Conservation (phyloP, 2,113 vertebrate species). For the Todiramphus chloris region DNA sequence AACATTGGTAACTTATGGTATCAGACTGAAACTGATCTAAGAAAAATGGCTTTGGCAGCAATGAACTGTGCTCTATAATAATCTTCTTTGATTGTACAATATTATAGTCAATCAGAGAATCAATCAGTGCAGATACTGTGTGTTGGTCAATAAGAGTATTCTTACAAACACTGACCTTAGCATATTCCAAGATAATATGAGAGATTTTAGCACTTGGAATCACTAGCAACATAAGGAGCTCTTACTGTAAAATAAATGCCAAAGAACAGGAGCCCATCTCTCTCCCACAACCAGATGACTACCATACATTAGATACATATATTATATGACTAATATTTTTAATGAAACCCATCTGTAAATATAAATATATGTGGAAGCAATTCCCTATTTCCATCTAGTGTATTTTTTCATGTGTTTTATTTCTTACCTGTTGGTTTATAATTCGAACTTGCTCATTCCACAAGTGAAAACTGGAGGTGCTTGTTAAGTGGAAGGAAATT, state of each 20-base stretch:
- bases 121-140: neutral
- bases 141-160: neutral
- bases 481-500: neutral
- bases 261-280: neutral
- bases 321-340: neutral
- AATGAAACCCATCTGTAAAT: neutral
- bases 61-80: neutral
- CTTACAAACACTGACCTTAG: neutral
- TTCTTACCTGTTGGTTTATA: neutral
- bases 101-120: neutral
- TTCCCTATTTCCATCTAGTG: neutral
- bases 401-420: neutral
- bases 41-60: neutral
- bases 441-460: neutral
- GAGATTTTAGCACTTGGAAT: neutral
- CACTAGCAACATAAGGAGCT: neutral
- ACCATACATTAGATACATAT: neutral
- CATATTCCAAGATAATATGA: rapidly evolving
- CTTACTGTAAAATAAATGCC: neutral
- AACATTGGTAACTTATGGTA: neutral
- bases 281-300: neutral
- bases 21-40: neutral
- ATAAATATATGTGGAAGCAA: neutral
- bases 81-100: neutral
- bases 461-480: neutral